phyloP scores from a whole-genome alignment of 2,797 vertebrate species.

The Lutjanus campechanus region DNA sequence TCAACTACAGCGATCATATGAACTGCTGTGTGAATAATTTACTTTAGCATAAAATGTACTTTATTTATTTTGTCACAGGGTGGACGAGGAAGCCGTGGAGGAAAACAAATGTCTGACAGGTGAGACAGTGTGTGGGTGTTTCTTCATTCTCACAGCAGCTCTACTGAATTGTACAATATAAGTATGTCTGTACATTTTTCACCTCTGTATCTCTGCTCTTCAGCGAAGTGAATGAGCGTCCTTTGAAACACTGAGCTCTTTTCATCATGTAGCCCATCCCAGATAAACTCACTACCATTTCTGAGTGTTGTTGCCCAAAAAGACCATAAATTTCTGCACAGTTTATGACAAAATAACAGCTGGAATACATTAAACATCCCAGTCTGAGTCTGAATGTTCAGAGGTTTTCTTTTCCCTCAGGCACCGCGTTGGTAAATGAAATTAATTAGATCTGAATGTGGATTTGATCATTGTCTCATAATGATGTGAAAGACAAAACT shows the following conservation, averaged over 20 bases:
- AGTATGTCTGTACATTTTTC: not conserved
- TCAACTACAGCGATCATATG: not conserved
- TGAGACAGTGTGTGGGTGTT: conserved; percentile 65
- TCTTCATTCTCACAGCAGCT: not conserved
- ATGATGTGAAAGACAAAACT: conserved; percentile 41
- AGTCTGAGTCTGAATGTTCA: not conserved
- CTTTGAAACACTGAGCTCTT: conserved; percentile 6
- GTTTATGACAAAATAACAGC: not conserved
- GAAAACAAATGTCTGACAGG: conserved; percentile 88
- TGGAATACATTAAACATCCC: not conserved
- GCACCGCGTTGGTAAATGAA: conserved; percentile 6
- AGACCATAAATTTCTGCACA: not conserved
- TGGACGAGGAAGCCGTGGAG: conserved; percentile 90
- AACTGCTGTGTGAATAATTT: not conserved
- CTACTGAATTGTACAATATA: not conserved
- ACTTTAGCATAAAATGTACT: not conserved
- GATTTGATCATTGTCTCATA: conserved; percentile 35
- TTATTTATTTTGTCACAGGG: conserved; percentile 82
- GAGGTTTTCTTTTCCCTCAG: not conserved
- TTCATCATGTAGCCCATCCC: not conserved
- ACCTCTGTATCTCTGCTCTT: not conserved
- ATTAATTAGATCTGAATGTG: conserved; percentile 19
- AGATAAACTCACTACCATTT: conserved; percentile 6
- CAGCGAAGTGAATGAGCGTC: not conserved
- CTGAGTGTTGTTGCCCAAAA: too few species aligned